phyloP scores from a whole-genome alignment of 2,888 invertebrate genomes.

The Agrochola litura region DNA sequence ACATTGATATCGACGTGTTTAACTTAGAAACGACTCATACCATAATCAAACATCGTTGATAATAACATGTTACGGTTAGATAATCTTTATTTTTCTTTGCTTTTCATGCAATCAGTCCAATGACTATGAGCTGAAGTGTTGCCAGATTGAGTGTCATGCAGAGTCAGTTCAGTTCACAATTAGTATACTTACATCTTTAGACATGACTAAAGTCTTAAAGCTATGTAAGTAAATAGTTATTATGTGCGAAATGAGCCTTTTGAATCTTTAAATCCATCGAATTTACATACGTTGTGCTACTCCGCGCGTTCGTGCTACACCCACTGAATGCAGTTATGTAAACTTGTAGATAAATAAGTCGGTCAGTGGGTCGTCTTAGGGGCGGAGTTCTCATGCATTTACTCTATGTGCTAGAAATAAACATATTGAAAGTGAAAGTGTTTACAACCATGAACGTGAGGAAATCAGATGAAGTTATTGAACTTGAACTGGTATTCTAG shows the following conservation, averaged over 20 bases:
- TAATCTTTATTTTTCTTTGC: slow-evolving; percentile 9
- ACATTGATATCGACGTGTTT: slow-evolving; percentile 3
- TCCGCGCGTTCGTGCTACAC: neutral
- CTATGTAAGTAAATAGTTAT: neutral
- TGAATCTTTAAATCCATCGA: too few relatives aligned
- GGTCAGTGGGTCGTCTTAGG: too few relatives aligned
- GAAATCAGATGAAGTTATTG: neutral
- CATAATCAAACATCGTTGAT: slow-evolving; percentile 14
- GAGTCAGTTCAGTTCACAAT: too few relatives aligned
- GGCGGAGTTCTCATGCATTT: neutral
- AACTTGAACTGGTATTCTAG: neutral
- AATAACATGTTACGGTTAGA: neutral
- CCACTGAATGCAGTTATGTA: neutral
- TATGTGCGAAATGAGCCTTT: neutral
- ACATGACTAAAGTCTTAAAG: neutral
- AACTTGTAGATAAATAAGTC: too few relatives aligned
- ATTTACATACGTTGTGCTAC: neutral
- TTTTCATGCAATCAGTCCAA: neutral
- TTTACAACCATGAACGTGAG: neutral
- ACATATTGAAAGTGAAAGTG: neutral
- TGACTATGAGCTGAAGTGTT: neutral
- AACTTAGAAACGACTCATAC: slow-evolving; percentile 17
- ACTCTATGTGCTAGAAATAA: neutral
- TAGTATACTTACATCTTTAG: too few relatives aligned
- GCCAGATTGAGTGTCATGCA: neutral